Percentiles rank a stretch among this genome's conserved stretches.
These are phyloP conservation scores for Nymphalis urticae DNA, from an alignment of 2,888 invertebrate genomes.

Conservation along the genomic window DNA sequence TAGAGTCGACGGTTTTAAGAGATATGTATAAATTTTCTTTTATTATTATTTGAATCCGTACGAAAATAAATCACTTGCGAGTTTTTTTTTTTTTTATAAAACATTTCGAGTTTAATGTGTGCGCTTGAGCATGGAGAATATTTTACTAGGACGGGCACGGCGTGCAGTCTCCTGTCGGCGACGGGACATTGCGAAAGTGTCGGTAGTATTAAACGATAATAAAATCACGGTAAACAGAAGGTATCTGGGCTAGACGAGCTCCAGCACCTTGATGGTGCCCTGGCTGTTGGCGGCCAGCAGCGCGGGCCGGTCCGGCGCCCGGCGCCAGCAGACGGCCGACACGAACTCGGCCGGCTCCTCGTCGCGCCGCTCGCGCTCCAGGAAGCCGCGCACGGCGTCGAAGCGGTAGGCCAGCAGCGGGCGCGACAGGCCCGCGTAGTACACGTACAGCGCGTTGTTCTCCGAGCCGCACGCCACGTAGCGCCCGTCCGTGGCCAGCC, in stretches of 20 bases:
- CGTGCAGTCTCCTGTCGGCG: too few relatives aligned
- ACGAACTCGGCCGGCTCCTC: conserved; percentile 96
- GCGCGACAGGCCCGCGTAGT: conserved; percentile 93
- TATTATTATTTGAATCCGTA: too few relatives aligned
- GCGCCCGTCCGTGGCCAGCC: conserved; percentile 94
- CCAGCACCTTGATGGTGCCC: conserved; percentile 94
- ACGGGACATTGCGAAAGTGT: too few relatives aligned
- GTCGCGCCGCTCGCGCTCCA: conserved; percentile 90
- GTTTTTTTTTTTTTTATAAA: too few relatives aligned
- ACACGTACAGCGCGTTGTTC: conserved; percentile 95
- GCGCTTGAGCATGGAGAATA: too few relatives aligned
- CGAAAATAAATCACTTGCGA: too few relatives aligned
- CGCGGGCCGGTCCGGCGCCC: conserved; percentile 86
- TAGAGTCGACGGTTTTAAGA: too few relatives aligned
- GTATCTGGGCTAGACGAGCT: conserved; percentile 74
- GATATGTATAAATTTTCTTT: too few relatives aligned
- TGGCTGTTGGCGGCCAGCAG: conserved; percentile 96
- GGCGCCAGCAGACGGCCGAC: conserved; percentile 96
- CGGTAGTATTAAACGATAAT: too few relatives aligned
- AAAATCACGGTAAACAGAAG: too few relatives aligned
- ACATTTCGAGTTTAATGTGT: too few relatives aligned
- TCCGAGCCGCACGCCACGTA: conserved; percentile 97
- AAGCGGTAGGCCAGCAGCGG: conserved; percentile 93
- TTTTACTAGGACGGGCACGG: too few relatives aligned
- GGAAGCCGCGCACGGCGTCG: conserved; percentile 89